phyloP scores from a whole-genome alignment of 2,888 invertebrate genomes.

The Halocaridina rubra region DNA sequence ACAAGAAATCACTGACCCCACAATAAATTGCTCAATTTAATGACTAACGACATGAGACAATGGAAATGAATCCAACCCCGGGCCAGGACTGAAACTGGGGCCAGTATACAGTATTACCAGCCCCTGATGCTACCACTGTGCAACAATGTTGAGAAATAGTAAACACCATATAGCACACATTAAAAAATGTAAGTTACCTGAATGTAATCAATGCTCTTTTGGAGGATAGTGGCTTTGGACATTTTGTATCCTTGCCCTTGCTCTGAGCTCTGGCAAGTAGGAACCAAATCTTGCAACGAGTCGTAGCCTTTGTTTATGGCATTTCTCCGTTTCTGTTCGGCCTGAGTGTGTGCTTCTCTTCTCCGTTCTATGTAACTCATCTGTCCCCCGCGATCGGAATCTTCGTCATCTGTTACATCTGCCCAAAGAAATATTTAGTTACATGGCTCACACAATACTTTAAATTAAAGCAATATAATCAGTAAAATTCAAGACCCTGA shows the following conservation, averaged over 20 bases:
- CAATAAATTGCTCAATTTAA: no score
- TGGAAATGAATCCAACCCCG: no score
- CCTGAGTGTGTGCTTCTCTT: constrained; percentile 72
- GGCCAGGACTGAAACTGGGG: no score
- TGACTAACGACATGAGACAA: no score
- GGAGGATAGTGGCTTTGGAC: constrained; percentile 94
- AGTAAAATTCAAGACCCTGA: no score
- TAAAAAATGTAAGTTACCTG: constrained; percentile 40
- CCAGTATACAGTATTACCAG: no score
- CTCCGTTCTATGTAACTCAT: constrained; percentile 75
- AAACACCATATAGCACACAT: no score
- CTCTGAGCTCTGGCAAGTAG: constrained; percentile 85
- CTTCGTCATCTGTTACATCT: constrained; percentile 67
- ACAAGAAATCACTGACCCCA: no score
- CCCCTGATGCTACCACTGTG: no score
- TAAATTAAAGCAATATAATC: no score
- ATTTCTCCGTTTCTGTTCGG: constrained; percentile 72
- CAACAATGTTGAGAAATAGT: no score
- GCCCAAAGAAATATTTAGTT: background rate
- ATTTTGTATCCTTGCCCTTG: constrained; percentile 78
- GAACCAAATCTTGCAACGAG: constrained; percentile 70
- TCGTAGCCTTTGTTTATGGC: constrained; percentile 73
- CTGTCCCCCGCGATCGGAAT: constrained; percentile 67
- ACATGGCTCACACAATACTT: no score
- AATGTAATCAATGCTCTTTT: constrained; percentile 93